Base-by-base conservation (phyloP, 1,140 invertebrate genomes). In the Acromyrmex charruanus region DNA sequence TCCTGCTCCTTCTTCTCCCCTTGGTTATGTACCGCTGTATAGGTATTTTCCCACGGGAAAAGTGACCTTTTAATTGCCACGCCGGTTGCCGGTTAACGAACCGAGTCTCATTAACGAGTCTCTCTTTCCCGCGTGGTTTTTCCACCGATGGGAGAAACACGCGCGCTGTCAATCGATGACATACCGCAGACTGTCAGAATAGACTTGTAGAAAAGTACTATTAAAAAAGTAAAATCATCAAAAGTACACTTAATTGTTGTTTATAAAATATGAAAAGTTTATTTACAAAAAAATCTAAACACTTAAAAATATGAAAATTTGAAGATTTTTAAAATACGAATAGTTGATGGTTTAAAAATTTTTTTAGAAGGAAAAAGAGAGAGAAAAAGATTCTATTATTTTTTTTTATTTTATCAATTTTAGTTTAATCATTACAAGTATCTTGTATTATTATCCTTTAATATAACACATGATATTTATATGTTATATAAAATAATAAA, bases 41-140 rank as follows among this genome's bases (percentile, higher is more conserved):
- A 68, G 58, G 12, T 35, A 25, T 25, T 90, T 93, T 93, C 93
- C 90, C 93, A 93, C 92, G 93, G 75, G 88, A 91, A 92, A 93
- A 92, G 85, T 65, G 9, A 84, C 12, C 59, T 85, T 89, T 91
- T 93, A 93, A 93, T 93, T 91, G 75, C 81, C 72, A 82, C 81
- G 87, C 81, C 68, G 85, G 63, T n/a, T 44, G 58, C n/a, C 80
- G 77, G 25, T 66, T 85, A 86, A 91, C 80, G 68, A 89, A 75
- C 69, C 31, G 39, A 39, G 21, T 0, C 55, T 69, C 21, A 18
- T 82, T 82, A 87, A 7, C 9, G 21, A 28, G 39, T 28, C 16
- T 49, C n/a, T 71, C 44, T 18, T 39, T 65, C 18, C 35, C 80
- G 69, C 80, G 39, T 49, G 55, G 14, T 31, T 75, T 75, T 74